phyloP scores from a whole-genome alignment of 2,888 invertebrate species.

The Meteorus colon region DNA sequence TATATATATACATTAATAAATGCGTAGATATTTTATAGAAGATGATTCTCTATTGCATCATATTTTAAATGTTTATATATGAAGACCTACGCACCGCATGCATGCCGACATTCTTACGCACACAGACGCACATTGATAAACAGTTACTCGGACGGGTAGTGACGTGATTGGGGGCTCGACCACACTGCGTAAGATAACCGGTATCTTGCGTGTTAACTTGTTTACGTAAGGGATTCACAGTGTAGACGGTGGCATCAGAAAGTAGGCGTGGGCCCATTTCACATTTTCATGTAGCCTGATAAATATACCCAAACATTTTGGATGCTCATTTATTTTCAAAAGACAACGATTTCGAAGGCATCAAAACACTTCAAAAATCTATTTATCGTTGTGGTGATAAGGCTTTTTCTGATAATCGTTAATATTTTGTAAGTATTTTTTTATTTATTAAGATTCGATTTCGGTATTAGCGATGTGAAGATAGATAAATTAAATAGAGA shows the following conservation, averaged over 20 bases:
- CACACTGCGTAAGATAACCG: conserved; percentile 24
- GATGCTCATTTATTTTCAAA: background rate
- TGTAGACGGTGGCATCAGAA: background rate
- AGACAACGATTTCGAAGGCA: background rate
- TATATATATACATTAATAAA: no score
- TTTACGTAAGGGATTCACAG: background rate
- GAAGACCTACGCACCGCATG: background rate
- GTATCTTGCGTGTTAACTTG: conserved; percentile 14
- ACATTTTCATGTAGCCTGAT: background rate
- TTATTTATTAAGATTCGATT: background rate
- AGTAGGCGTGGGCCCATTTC: conserved; percentile 9
- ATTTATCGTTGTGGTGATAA: background rate
- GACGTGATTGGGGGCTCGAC: conserved; percentile 47
- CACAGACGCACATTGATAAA: background rate
- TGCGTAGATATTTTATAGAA: no score
- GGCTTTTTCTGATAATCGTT: background rate
- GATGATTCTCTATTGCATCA: background rate
- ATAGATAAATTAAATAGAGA: no score
- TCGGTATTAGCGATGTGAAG: no score
- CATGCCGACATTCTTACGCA: background rate
- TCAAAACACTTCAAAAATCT: background rate
- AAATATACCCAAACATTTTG: background rate
- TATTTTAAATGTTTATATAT: background rate
- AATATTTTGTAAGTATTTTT: background rate
- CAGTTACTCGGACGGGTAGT: background rate